Conservation (phyloP, 1,140 invertebrate genomes). For the Trichonephila clavipes region DNA sequence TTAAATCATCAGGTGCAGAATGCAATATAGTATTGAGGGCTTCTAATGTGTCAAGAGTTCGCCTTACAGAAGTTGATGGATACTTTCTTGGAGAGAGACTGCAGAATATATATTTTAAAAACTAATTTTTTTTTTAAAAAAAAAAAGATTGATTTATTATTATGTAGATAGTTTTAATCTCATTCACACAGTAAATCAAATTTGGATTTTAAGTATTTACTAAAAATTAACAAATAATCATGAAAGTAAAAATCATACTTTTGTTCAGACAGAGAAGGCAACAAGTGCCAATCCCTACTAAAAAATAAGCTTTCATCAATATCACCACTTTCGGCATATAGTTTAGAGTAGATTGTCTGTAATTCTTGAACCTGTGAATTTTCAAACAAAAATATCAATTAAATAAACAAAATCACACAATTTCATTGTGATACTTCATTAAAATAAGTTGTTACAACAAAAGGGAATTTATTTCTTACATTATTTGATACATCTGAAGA, state of each 20-base stretch:
- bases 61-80: not conserved
- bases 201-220: not conserved
- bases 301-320: conserved; percentile 61
- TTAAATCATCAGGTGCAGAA: conserved; percentile 54
- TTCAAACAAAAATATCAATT: not conserved
- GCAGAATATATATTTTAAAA: not conserved
- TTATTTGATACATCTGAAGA: no score
- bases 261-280: conserved; percentile 25
- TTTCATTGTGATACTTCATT: no score
- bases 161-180: no score
- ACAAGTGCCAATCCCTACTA: conserved; percentile 49
- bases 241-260: not conserved
- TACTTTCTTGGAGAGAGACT: conserved; percentile 54
- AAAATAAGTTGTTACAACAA: no score
- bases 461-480: no score
- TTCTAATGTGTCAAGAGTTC: conserved; percentile 58
- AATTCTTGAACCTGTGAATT: conserved; percentile 39
- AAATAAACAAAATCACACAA: no score
- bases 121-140: not conserved
- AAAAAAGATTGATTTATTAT: no score
- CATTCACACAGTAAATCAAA: not conserved
- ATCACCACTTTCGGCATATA: conserved; percentile 63
- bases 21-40: conserved; percentile 55
- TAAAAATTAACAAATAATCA: not conserved
- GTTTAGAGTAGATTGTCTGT: not conserved